These are phyloP conservation scores for Carcinoscorpius rotundicauda DNA, from an alignment of 1,140 invertebrate species.

Conservation along the genomic window DNA sequence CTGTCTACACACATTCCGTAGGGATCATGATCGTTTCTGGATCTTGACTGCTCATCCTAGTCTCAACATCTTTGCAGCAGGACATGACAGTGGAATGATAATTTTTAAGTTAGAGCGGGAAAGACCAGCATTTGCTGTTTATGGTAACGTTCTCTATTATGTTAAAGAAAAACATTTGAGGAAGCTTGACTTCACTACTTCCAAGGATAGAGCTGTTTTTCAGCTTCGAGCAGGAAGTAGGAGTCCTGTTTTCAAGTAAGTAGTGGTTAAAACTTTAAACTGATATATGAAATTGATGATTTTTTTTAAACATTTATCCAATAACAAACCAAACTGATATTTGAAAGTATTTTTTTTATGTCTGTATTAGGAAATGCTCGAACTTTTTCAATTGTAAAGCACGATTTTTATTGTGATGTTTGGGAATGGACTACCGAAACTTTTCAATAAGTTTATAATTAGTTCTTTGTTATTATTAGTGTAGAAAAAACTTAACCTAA, in stretches of 20 bases:
- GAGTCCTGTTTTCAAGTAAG: constrained; percentile 51
- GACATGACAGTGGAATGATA: constrained; percentile 90
- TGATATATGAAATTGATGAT: too few relatives aligned
- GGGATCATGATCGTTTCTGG: constrained; percentile 97
- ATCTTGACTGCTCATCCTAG: constrained; percentile 74
- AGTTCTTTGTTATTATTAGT: too few relatives aligned
- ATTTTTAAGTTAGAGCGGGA: constrained; percentile 83
- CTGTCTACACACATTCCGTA: constrained; percentile 87
- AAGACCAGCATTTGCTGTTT: constrained; percentile 85
- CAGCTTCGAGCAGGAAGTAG: constrained; percentile 71
- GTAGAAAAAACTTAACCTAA: too few relatives aligned
- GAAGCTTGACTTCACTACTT: constrained; percentile 80
- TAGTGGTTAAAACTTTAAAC: not conserved
- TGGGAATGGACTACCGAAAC: too few relatives aligned
- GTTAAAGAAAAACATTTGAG: constrained; percentile 88
- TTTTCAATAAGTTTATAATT: too few relatives aligned
- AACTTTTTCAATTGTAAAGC: too few relatives aligned
- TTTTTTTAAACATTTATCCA: too few relatives aligned
- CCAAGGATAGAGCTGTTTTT: constrained; percentile 85
- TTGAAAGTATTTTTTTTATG: too few relatives aligned
- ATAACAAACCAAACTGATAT: too few relatives aligned
- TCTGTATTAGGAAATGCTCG: too few relatives aligned
- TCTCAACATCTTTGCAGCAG: constrained; percentile 65
- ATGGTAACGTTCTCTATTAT: constrained; percentile 89
- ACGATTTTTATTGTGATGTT: too few relatives aligned